Evolutionary conservation across 1,140 invertebrate genomes (phyloP), one percentile per base, ranked within the genome.

Genomic region (Vanessa tameamea): DNA sequence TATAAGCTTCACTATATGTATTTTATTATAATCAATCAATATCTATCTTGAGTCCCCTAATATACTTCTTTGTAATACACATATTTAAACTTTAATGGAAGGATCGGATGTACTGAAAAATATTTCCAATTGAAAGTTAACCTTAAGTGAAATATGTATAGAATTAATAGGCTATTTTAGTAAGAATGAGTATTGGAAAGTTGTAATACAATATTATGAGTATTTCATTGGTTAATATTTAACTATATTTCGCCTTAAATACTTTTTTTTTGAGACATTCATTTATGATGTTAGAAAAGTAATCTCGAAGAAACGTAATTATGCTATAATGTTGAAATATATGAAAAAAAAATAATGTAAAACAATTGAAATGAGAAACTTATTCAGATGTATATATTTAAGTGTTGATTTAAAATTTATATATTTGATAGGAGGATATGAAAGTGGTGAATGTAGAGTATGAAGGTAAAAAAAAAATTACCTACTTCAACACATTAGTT

Each of bases 171-270:
- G 31, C 37, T 61, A 12, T 61, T 61, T 61, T 61, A 43, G 50
- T 68, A 26, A 57, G n/a, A 57, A 57, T n/a, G n/a, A 68, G 66
- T 68, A 57, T 68, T n/a, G 37, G 13, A 23, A 55, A 37, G 51
- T 37, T 67, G 15, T 67, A 53, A 55, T 37, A 55, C 48, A 68
- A 55, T 55, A 67, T 66, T 47, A 53, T 23, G 20, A 23, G 23
- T 43, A 61, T 68, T 43, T 68, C 26, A 73, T 68, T 73, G 55
- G 65, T 68, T 68, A 63, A 68, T 73, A 68, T 73, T 73, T 67
- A 63, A 73, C 57, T 75, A 73, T 79, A 65, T 79, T 77, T 77
- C 69, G 80, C 80, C 75, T 79, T 81, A 76, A 81, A 74, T 73
- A 65, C 50, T 50, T 71, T 20, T 20, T 31, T 66, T 69, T 69